A percentile compares a stretch with the other conserved stretches of the same genome.
phyloP scores from a whole-genome alignment of 2,888 invertebrate species.

The Luperina nickerlii region DNA sequence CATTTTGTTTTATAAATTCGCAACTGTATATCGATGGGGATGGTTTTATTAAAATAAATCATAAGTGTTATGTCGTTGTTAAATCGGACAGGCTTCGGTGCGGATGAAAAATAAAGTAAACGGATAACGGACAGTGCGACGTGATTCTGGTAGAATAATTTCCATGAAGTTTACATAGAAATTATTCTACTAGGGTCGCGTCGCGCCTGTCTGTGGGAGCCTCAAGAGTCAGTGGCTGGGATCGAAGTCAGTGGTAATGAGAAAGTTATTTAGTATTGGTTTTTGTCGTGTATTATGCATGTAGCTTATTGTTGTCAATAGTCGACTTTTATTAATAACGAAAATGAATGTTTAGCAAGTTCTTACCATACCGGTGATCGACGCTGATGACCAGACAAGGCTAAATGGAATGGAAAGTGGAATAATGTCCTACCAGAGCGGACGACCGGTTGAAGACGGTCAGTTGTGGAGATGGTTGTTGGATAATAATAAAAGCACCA shows the following conservation, averaged over 20 bases:
- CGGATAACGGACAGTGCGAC: too few relatives aligned
- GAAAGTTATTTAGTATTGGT: neutral
- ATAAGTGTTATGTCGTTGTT: constrained; percentile 48
- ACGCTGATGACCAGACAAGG: too few relatives aligned
- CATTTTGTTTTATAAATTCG: constrained; percentile 81
- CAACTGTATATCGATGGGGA: constrained; percentile 67
- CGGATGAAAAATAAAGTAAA: constrained; percentile 26
- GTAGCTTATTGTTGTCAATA: neutral
- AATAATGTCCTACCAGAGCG: neutral
- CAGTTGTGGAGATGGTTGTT: too few relatives aligned
- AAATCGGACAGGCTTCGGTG: constrained; percentile 22
- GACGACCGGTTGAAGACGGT: too few relatives aligned
- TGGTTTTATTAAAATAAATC: constrained; percentile 68
- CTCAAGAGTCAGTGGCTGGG: neutral
- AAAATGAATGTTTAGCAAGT: neutral
- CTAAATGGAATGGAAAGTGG: neutral
- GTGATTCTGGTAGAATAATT: too few relatives aligned
- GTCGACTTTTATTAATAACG: too few relatives aligned
- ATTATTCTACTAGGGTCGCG: too few relatives aligned
- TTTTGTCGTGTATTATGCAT: neutral
- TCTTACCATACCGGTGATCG: neutral
- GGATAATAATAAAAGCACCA: neutral
- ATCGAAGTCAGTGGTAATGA: neutral
- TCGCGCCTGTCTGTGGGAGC: too few relatives aligned
- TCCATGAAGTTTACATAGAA: too few relatives aligned